These are phyloP conservation scores for Neodiprion lecontei DNA, from an alignment of 1,140 invertebrate species.

Conservation along the genomic window DNA sequence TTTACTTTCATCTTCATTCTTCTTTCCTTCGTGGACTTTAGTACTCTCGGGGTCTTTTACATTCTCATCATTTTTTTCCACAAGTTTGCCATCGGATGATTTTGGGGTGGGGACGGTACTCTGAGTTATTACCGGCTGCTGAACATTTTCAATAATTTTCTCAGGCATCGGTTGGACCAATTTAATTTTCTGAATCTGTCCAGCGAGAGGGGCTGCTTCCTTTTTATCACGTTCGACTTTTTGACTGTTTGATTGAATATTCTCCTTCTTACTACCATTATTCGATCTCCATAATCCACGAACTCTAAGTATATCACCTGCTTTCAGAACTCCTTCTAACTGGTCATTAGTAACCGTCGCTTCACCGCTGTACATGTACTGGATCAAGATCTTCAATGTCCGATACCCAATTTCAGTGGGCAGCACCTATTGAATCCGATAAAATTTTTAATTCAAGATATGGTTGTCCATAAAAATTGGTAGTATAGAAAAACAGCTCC, in stretches of 20 bases:
- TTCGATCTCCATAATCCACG: slow-evolving; percentile 71
- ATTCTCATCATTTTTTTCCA: slow-evolving; percentile 37
- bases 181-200: slow-evolving; percentile 59
- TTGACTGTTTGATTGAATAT: slow-evolving; percentile 55
- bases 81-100: slow-evolving; percentile 28
- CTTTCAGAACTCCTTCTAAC: slow-evolving; percentile 77
- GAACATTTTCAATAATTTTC: slow-evolving; percentile 40
- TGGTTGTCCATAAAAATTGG: background rate
- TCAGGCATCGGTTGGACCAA: slow-evolving; percentile 52
- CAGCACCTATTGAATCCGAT: slow-evolving; percentile 64
- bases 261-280: slow-evolving; percentile 64
- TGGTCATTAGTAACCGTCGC: slow-evolving; percentile 85
- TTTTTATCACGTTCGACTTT: slow-evolving; percentile 50
- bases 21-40: slow-evolving; percentile 42
- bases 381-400: slow-evolving; percentile 80
- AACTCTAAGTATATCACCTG: slow-evolving; percentile 80
- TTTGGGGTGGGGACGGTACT: slow-evolving; percentile 16
- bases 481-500: background rate
- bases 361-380: slow-evolving; percentile 88
- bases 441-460: background rate
- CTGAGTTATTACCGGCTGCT: slow-evolving; percentile 29
- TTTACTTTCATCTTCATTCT: slow-evolving; percentile 52
- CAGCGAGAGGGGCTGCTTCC: slow-evolving; percentile 46
- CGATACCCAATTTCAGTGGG: slow-evolving; percentile 81
- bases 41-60: slow-evolving; percentile 39